A percentile compares a stretch with the other conserved stretches of the same genome.
These are phyloP conservation scores for Stercorarius parasiticus DNA, from an alignment of 2,113 vertebrate genomes.

Conservation along the genomic window DNA sequence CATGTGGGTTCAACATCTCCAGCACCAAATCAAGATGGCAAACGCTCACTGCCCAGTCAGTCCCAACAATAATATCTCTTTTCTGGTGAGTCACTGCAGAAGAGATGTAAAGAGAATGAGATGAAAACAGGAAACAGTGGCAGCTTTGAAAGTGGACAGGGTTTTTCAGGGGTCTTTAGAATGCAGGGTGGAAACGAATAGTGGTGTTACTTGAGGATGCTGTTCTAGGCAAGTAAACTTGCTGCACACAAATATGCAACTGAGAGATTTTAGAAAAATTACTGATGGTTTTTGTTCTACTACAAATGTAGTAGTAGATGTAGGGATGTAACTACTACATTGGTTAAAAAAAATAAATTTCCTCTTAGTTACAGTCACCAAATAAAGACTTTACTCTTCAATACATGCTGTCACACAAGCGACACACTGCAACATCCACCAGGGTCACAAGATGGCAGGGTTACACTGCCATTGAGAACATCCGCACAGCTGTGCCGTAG, in stretches of 20 bases:
- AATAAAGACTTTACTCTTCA: background rate
- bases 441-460: background rate
- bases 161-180: background rate
- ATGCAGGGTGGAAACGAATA: background rate
- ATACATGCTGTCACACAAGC: background rate
- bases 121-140: background rate
- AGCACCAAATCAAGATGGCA: conserved; percentile 72
- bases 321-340: background rate
- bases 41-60: conserved; percentile 54
- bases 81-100: conserved; percentile 69
- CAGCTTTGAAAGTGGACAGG: background rate
- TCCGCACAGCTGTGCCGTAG: accelerated
- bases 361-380: background rate
- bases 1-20: conserved; percentile 73
- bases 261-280: background rate
- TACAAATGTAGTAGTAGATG: background rate
- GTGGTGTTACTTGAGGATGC: background rate
- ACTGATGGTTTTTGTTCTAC: background rate
- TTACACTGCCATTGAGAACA: background rate
- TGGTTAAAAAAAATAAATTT: background rate
- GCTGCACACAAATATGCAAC: background rate
- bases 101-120: background rate
- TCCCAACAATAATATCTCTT: conserved; percentile 72
- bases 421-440: background rate
- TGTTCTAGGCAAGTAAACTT: background rate